Percentiles rank a stretch among this genome's conserved stretches.
Evolutionary conservation across 2,113 vertebrate species (phyloP).

Genomic region (Leptocoma aspasia): DNA sequence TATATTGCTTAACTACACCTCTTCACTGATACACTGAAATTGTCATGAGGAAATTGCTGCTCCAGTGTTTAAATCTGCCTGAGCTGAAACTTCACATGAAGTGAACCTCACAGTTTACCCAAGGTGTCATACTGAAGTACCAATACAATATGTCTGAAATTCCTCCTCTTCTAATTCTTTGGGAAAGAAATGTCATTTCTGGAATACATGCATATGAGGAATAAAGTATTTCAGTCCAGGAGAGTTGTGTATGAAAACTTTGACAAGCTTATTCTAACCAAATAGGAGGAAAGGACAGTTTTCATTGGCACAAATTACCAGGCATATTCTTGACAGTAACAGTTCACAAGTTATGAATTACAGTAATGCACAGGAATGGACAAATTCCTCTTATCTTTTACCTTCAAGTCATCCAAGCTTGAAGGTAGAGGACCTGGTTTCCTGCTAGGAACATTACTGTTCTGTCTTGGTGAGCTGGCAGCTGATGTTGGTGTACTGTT

Average conservation of each 20-base stretch:
- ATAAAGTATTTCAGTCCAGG: neutral
- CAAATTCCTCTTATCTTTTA: conserved; percentile 44
- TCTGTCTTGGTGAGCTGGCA: conserved; percentile 72
- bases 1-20: neutral
- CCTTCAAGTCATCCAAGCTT: conserved; percentile 98
- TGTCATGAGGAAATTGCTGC: neutral
- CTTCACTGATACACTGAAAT: neutral
- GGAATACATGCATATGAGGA: neutral
- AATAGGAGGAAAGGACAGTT: neutral
- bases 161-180: neutral
- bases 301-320: neutral
- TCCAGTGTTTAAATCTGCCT: neutral
- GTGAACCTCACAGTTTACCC: neutral
- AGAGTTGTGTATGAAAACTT: neutral
- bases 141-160: neutral
- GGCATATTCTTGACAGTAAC: neutral
- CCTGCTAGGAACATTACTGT: conserved; percentile 71
- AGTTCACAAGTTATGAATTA: neutral
- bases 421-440: conserved; percentile 88
- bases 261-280: neutral
- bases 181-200: neutral
- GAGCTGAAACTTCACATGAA: neutral
- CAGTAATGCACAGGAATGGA: neutral
- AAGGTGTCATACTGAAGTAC: neutral
- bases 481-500: conserved; percentile 72